phyloP scores from a whole-genome alignment of 2,888 invertebrate genomes.

The Agrenia bidenticulata region DNA sequence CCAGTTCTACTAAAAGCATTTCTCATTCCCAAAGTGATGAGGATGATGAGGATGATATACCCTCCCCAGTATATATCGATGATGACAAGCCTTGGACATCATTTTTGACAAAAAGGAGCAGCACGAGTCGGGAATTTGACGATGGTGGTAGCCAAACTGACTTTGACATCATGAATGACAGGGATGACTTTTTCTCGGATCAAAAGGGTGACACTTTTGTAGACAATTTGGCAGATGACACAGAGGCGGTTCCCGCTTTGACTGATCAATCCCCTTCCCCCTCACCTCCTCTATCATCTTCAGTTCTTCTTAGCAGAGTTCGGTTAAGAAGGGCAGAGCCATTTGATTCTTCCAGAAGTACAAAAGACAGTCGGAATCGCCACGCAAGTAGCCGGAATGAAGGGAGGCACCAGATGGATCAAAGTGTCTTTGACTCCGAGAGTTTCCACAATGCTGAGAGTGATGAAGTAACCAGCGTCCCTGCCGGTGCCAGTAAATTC shows the following conservation, averaged over 20 bases:
- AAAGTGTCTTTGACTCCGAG: constrained; percentile 3
- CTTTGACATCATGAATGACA: constrained; percentile 13
- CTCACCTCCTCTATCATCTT: neutral
- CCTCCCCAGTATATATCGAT: constrained; percentile 20
- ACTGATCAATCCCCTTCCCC: constrained; percentile 1
- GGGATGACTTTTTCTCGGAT: neutral
- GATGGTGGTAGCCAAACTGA: neutral
- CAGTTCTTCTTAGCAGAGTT: neutral
- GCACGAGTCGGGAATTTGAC: neutral
- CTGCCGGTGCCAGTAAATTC: neutral
- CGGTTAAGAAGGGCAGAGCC: neutral
- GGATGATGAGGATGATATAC: constrained; percentile 23
- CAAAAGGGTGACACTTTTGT: constrained; percentile 7
- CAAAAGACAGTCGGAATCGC: neutral
- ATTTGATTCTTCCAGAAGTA: neutral
- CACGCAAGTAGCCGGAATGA: neutral
- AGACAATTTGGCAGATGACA: constrained; percentile 7
- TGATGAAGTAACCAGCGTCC: neutral
- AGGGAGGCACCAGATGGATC: neutral
- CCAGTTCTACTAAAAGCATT: constrained; percentile 8
- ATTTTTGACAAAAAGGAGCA: constrained; percentile 7
- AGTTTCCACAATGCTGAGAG: neutral
- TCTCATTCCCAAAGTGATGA: constrained; percentile 6
- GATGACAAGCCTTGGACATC: constrained; percentile 6
- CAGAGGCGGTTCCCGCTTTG: neutral